Evolutionary conservation across 2,888 invertebrate species (phyloP), one percentile per base, ranked within the genome.

Genomic region (Heliconius cydno): DNA sequence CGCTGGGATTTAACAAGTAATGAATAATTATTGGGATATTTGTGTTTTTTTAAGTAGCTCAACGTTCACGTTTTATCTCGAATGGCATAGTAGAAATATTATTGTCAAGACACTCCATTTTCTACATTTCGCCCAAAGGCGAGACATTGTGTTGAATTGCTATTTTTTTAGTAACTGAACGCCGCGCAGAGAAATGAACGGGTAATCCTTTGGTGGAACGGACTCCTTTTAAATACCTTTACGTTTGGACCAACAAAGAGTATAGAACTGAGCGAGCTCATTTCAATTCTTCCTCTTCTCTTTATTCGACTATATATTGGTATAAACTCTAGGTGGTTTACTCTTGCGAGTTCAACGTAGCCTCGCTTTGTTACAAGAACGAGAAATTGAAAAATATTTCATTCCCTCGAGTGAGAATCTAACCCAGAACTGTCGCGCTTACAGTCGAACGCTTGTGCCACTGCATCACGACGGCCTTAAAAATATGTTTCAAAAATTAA

Each of bases 401-500:
- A 46, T 46, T 6, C 46, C 15, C 46, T 6, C 15, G 19, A 46
- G 46, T 19, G 46, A 46, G 15, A 46, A 46, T 15, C 15, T 46
- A 15, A 52, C 19, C 19, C 19, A 52, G 19, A 19, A 52, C 19
- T 19, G 19, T 52, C 46, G 46, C 46, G 46, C 19, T 52, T 52
- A 52, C 19, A 52, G 6, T 52, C 1, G 46, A 6, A 52, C 46
- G 46, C 46, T 46, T 19, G 46, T 46, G 46, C 5, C 46, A 46
- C 46, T 46, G 6, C 46, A 46, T 5, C 46, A 46, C 46, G 46
- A 46, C 46, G 46, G 6, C 19, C 46, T 52, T n/a, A n/a, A 78
- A 74, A 78, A 74, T 78, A 60, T 41, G n/a, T 68, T 78, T 68
- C 60, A 74, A 30, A 67, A 41, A 74, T 67, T 66, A 57, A 74